phyloP scores from a whole-genome alignment of 2,797 vertebrate genomes.

The Tarsius wallacei region DNA sequence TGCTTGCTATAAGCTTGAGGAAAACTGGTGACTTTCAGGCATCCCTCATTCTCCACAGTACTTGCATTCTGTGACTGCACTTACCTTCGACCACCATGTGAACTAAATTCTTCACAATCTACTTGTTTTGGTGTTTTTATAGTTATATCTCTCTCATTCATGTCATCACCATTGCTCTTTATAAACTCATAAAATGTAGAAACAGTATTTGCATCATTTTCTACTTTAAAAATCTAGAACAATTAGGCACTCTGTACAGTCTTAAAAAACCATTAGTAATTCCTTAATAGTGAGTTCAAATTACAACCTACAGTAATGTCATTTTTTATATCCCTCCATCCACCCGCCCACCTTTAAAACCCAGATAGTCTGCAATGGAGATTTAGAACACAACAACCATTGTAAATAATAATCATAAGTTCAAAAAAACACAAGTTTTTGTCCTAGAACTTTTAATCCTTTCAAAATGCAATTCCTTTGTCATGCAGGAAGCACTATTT shows the following conservation, averaged over 20 bases:
- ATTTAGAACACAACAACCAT: slow-evolving; percentile 53
- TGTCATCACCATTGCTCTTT: slow-evolving; percentile 20
- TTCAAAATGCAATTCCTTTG: slow-evolving; percentile 57
- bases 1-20: neutral
- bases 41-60: neutral
- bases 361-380: slow-evolving; percentile 41
- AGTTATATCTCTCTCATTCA: neutral
- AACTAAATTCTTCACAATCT: slow-evolving; percentile 53
- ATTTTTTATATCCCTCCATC: slow-evolving; percentile 52
- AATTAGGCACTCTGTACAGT: slow-evolving; percentile 4
- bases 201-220: slow-evolving; percentile 48
- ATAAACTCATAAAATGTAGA: slow-evolving; percentile 57
- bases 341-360: slow-evolving; percentile 40
- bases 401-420: slow-evolving; percentile 37
- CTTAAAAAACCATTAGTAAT: neutral
- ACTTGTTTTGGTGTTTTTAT: slow-evolving; percentile 46
- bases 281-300: slow-evolving; percentile 59
- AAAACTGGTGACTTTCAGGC: slow-evolving; percentile 29
- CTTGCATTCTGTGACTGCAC: slow-evolving; percentile 53
- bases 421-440: slow-evolving; percentile 46
- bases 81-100: slow-evolving; percentile 67
- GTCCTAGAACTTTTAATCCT: slow-evolving; percentile 49
- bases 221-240: slow-evolving; percentile 69
- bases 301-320: slow-evolving; percentile 55
- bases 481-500: slow-evolving; percentile 51